Evolutionary conservation across 2,888 invertebrate species (phyloP).

Genomic region (Eupithecia tripunctaria): DNA sequence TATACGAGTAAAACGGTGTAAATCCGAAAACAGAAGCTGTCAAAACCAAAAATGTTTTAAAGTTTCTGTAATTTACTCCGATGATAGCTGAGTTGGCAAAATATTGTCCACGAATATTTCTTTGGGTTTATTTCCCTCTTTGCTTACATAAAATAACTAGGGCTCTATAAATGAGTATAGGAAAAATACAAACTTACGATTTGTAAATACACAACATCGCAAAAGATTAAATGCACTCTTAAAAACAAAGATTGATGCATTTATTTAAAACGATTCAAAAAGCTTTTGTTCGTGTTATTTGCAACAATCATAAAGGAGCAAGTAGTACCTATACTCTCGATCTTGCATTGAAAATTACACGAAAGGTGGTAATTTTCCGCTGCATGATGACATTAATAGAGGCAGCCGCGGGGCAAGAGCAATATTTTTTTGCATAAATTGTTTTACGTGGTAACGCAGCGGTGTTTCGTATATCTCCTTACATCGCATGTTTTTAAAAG

Average conservation of each 20-base stretch:
- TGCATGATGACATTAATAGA: conserved; percentile 77
- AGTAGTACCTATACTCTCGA: conserved; percentile 65
- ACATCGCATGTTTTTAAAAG: conserved; percentile 63
- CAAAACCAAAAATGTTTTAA: not conserved
- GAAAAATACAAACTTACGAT: not conserved
- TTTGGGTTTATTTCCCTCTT: not conserved
- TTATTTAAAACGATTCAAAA: conserved; percentile 63
- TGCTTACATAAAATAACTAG: not conserved
- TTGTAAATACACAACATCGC: not conserved
- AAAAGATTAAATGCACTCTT: not conserved
- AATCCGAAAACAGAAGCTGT: not conserved
- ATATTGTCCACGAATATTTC: not conserved
- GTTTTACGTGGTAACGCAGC: conserved; percentile 62
- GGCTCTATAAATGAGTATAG: not conserved
- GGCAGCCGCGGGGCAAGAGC: conserved; percentile 60
- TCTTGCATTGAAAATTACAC: conserved; percentile 77
- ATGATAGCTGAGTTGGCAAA: not conserved
- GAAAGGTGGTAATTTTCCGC: conserved; percentile 80
- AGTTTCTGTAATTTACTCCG: not conserved
- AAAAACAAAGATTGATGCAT: conserved; percentile 58
- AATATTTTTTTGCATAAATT: conserved; percentile 71
- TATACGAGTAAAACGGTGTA: not conserved
- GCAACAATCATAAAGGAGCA: conserved; percentile 63
- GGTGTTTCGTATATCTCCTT: conserved; percentile 52
- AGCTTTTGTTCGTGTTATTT: conserved; percentile 62